Conservation (phyloP, 1,140 invertebrate genomes). For the Drosophila setifemur region DNA sequence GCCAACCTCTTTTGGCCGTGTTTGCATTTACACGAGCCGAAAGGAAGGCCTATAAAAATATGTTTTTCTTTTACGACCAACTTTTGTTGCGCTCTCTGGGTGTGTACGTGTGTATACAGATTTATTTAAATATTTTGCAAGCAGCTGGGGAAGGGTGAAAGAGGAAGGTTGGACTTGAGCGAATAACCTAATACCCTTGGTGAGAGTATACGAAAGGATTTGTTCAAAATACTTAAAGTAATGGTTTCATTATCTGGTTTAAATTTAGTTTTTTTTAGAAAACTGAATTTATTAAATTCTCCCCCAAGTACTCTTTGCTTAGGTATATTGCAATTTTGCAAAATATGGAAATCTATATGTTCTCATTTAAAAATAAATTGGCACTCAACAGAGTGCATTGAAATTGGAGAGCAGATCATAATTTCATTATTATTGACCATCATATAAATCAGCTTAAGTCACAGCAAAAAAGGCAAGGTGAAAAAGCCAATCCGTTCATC, state of each 20-base stretch:
- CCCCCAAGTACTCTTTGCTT: too few species aligned
- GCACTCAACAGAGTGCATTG: too few species aligned
- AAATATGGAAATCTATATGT: too few species aligned
- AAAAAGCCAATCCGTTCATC: too few species aligned
- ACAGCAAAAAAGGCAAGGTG: not conserved
- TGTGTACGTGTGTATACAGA: slow-evolving; percentile 23
- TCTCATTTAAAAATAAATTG: too few species aligned
- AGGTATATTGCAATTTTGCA: too few species aligned
- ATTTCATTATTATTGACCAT: too few species aligned
- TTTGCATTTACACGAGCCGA: slow-evolving; percentile 15
- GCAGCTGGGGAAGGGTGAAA: slow-evolving; percentile 3
- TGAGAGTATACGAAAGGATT: not conserved
- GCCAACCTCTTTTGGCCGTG: not conserved
- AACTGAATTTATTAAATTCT: too few species aligned
- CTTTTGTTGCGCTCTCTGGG: slow-evolving; percentile 11
- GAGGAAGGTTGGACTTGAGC: slow-evolving; percentile 10
- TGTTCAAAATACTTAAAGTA: not conserved
- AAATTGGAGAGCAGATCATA: too few species aligned
- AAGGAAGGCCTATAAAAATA: slow-evolving; percentile 48
- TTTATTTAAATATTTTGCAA: slow-evolving; percentile 61
- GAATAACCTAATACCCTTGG: slow-evolving; percentile 30
- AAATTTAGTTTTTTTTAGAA: too few species aligned
- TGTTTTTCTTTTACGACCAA: slow-evolving; percentile 54
- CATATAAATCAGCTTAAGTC: too few species aligned
- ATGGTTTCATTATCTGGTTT: too few species aligned